A percentile compares a stretch with the other conserved stretches of the same genome.
Evolutionary conservation across 92 coral and sea anemone genomes (phyloP).

Genomic region (Palythoa caribaeorum): DNA sequence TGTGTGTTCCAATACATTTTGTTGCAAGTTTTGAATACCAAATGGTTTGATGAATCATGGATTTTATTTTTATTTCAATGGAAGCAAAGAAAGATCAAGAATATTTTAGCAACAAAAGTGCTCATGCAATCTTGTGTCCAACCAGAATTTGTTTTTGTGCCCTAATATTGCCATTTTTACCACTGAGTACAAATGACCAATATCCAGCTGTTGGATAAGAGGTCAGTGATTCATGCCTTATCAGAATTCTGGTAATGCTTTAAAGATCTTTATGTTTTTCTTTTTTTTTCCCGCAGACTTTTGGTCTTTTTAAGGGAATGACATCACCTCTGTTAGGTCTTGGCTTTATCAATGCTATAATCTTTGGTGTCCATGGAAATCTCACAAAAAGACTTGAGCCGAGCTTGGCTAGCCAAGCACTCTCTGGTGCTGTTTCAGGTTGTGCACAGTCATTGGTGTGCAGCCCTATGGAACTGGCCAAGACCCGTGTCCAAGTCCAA

Average conservation of each 20-base stretch:
- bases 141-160: too few species aligned
- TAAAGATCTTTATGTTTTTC: background rate
- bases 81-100: too few species aligned
- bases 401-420: slow-evolving; percentile 62
- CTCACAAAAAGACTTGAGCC: slow-evolving; percentile 73
- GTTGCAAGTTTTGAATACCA: too few species aligned
- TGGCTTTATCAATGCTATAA: slow-evolving; percentile 88
- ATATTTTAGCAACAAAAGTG: too few species aligned
- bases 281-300: slow-evolving; percentile 64
- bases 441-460: slow-evolving; percentile 84
- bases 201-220: too few species aligned
- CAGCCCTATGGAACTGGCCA: slow-evolving; percentile 94
- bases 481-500: slow-evolving; percentile 93
- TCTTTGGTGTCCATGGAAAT: slow-evolving; percentile 95
- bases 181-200: too few species aligned
- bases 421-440: slow-evolving; percentile 89
- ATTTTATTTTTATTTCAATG: too few species aligned
- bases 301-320: slow-evolving; percentile 96
- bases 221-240: too few species aligned
- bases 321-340: slow-evolving; percentile 93
- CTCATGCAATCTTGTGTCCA: too few species aligned
- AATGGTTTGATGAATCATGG: too few species aligned
- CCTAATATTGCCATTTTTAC: too few species aligned
- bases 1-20: too few species aligned
- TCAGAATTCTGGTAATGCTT: background rate